Conservation (phyloP, 1,140 invertebrate genomes). For the Cotesia vestalis region DNA sequence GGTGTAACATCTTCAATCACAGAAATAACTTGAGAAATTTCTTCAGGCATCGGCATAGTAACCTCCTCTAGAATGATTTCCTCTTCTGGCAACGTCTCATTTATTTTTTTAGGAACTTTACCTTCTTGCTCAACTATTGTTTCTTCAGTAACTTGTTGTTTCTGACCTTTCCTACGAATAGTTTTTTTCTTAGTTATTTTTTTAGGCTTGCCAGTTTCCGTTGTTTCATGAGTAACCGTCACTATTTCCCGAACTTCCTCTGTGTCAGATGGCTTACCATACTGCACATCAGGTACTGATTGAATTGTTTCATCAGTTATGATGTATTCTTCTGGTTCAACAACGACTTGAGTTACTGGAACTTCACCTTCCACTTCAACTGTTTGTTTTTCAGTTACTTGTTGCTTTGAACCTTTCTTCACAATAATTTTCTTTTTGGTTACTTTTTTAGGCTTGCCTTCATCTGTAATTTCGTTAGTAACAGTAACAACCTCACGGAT, state of each 20-base stretch:
- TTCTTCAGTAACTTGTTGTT: conserved; percentile 62
- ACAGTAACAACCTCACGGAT: conserved; percentile 45
- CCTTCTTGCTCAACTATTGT: conserved; percentile 58
- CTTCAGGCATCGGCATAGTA: conserved; percentile 30
- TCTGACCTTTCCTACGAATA: conserved; percentile 44
- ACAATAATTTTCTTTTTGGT: conserved; percentile 52
- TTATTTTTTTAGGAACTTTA: conserved; percentile 42
- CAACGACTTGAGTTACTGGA: conserved; percentile 54
- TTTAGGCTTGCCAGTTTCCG: conserved; percentile 47
- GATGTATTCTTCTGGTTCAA: conserved; percentile 25
- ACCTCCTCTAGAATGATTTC: conserved; percentile 41
- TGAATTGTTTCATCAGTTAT: conserved; percentile 17
- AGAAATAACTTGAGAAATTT: conserved; percentile 35
- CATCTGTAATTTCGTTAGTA: conserved; percentile 24
- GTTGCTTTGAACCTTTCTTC: conserved; percentile 52
- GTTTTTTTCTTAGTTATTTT: conserved; percentile 46
- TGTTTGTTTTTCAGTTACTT: conserved; percentile 60
- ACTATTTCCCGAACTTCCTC: conserved; percentile 30
- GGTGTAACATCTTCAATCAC: conserved; percentile 38
- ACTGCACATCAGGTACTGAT: conserved; percentile 19
- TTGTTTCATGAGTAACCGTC: conserved; percentile 46
- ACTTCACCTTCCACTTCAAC: conserved; percentile 61
- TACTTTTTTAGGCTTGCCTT: conserved; percentile 39
- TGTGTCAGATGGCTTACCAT: conserved; percentile 22
- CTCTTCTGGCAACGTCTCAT: conserved; percentile 39